These are phyloP conservation scores for Theonella swinhoei DNA, from an alignment of 37 sponge, comb jelly and placozoan species.

Conservation along the genomic window DNA sequence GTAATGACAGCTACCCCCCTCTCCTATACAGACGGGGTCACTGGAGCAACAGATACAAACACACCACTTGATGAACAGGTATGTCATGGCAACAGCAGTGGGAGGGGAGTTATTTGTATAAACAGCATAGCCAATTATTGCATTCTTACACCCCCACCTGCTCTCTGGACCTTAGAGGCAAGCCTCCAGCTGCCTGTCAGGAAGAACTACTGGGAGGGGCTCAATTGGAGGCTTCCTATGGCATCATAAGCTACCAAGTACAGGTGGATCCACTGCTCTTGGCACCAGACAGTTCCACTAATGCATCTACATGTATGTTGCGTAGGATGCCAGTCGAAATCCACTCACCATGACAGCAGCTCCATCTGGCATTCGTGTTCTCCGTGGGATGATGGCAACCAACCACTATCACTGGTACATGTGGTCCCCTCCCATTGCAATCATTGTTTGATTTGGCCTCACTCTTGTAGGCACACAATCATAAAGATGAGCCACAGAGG, in stretches of 20 bases:
- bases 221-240: slow-evolving; percentile 51
- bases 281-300: no score
- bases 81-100: no score
- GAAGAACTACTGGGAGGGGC: slow-evolving; percentile 56
- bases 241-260: slow-evolving; percentile 32
- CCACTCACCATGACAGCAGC: slow-evolving; percentile 11
- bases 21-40: not conserved
- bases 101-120: no score
- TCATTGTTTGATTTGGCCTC: not conserved
- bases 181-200: slow-evolving; percentile 34
- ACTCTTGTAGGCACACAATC: slow-evolving; percentile 11
- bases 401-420: not conserved
- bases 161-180: slow-evolving; percentile 41
- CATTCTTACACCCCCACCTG: not conserved
- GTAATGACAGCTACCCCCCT: no score
- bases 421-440: not conserved
- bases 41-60: not conserved
- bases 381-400: slow-evolving; percentile 1
- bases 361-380: slow-evolving; percentile 26
- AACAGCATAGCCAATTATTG: not conserved
- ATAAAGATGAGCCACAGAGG: slow-evolving; percentile 12
- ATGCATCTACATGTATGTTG: no score
- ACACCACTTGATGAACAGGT: not conserved
- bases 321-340: slow-evolving; percentile 16
- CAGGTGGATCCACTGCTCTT: slow-evolving; percentile 38